Evolutionary conservation across 2,888 invertebrate genomes (phyloP), one percentile per base, ranked within the genome.

Genomic region (Brachylomia viminalis): DNA sequence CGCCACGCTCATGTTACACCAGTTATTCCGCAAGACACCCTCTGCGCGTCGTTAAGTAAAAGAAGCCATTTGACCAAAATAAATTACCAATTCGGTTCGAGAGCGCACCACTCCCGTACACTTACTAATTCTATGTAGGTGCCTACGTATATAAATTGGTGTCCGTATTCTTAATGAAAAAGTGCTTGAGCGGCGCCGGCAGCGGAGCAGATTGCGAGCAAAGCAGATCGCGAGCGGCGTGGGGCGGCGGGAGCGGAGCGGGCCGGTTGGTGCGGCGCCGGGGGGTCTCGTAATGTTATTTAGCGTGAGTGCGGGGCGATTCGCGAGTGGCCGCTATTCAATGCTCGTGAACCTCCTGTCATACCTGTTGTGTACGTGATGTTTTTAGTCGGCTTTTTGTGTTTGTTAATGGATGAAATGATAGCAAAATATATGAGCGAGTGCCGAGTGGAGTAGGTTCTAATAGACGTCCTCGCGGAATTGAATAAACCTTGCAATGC

Each of bases 101-200:
- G 54, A 54, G 64, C 59, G 66, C 33, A 47, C 72, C 64, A 62
- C 76, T 76, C 71, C 72, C 69, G 74, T 23, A 79, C 52, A 76
- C 56, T 79, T 66, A 74, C 65, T 83, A 72, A 78, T 78, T 77
- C 73, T 83, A 74, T 75, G 73, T 64, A 75, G 74, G 52, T 52
- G 66, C 62, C 47, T 75, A 76, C 62, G 54, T 75, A 76, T 73
- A 79, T 71, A 82, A 82, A 82, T 69, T 64, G 66, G 69, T 71
- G 76, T 76, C 77, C 49, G 72, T 80, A 58, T 77, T 84, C 77
- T 78, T 85, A 84, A 82, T 84, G 71, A 84, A 84, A 84, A 61
- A 38, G 68, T 70, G 62, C 13, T 7, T 15, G 30, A 30, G 33
- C 10, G 23, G 6, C n/a, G 72, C 23, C 10, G 30, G 47, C 15